Evolutionary conservation across 2,113 vertebrate genomes (phyloP).

Genomic region (Macaca fascicularis): DNA sequence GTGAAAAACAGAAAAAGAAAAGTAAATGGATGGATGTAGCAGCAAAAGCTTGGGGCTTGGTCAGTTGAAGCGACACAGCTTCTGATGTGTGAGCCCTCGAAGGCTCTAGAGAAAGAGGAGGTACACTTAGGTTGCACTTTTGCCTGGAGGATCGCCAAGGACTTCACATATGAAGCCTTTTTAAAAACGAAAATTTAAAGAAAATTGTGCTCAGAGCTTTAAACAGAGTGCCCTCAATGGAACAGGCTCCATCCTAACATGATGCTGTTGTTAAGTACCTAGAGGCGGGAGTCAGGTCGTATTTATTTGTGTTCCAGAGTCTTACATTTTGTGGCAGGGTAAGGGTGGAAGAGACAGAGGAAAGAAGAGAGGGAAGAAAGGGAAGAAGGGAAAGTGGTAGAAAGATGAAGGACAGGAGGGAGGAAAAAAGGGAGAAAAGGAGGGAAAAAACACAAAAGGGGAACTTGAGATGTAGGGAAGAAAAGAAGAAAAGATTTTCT

Average conservation of each 20-base stretch:
- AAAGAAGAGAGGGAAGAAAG: no score
- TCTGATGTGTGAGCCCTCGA: rapidly evolving
- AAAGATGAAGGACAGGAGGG: rapidly evolving
- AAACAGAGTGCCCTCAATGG: background rate
- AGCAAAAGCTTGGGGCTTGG: background rate
- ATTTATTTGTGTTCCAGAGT: background rate
- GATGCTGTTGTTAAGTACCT: background rate
- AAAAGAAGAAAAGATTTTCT: background rate
- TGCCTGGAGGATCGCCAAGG: background rate
- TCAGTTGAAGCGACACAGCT: no score
- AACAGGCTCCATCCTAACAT: background rate
- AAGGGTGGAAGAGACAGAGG: background rate
- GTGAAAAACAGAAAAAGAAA: background rate
- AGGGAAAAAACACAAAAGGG: background rate
- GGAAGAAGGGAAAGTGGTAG: no score
- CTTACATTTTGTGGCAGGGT: background rate
- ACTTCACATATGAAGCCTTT: background rate
- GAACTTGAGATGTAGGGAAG: background rate
- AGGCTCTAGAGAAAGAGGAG: background rate
- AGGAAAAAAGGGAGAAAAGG: no score
- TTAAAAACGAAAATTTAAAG: background rate
- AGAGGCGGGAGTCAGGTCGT: rapidly evolving
- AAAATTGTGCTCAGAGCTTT: background rate
- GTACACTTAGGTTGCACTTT: background rate
- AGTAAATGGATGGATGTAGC: background rate